A percentile compares a stretch with the other conserved stretches of the same genome.
Evolutionary conservation across 2,888 invertebrate genomes (phyloP).

Genomic region (Apodemia zela): DNA sequence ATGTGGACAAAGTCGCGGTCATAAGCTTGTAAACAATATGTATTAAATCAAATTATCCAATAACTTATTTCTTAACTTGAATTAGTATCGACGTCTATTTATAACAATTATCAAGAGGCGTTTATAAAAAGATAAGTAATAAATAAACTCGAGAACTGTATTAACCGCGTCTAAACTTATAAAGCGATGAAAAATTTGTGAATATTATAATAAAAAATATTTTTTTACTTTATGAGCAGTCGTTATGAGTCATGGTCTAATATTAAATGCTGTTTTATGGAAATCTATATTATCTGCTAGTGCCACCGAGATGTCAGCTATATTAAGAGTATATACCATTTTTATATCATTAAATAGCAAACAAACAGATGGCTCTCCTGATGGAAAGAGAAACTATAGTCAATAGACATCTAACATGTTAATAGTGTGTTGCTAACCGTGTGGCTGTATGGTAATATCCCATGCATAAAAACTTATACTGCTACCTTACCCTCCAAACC

Average conservation of each 20-base stretch:
- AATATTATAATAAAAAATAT: slow-evolving; percentile 17
- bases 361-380: too few relatives aligned
- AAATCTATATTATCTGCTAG: background rate
- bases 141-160: slow-evolving; percentile 3
- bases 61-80: background rate
- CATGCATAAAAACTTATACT: too few relatives aligned
- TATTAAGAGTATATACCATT: too few relatives aligned
- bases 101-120: background rate
- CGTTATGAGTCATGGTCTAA: background rate
- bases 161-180: background rate
- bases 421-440: too few relatives aligned
- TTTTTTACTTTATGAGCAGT: slow-evolving; percentile 1
- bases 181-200: slow-evolving; percentile 10
- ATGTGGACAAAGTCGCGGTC: too few relatives aligned
- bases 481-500: too few relatives aligned
- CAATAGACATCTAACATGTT: too few relatives aligned
- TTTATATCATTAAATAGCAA: too few relatives aligned
- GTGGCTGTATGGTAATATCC: too few relatives aligned
- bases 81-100: background rate
- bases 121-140: slow-evolving; percentile 7
- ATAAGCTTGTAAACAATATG: background rate
- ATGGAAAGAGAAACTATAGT: too few relatives aligned
- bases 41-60: background rate
- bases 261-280: background rate
- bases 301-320: background rate